Evolutionary conservation across 2,888 invertebrate genomes (phyloP), one percentile per base, ranked within the genome.

Genomic region (Cotesia congregata): DNA sequence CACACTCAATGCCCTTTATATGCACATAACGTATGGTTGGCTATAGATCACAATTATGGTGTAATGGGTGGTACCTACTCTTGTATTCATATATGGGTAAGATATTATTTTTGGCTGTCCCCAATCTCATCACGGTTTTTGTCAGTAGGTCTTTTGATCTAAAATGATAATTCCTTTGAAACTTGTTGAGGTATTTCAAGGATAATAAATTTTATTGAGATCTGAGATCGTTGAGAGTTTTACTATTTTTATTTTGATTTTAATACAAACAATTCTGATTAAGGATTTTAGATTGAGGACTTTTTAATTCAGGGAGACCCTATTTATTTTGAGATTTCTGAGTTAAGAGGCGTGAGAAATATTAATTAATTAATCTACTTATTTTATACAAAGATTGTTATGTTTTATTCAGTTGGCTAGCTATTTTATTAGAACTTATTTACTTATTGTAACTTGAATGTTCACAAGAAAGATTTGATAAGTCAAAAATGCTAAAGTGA

Each of bases 21-120:
- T 30, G 65, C 65, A 38, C 65, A 38, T 65, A 65, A 65, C 65
- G 65, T 65, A 65, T 65, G 38, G 65, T 38, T 20, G 50, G 65
- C 65, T 65, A 65, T 65, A 65, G 65, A 65, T 65, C 65, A 65
- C 65, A 65, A 65, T 65, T 65, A 65, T 38, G 50, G 65, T 38
- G 65, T 65, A 65, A 65, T 65, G 65, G 65, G 20, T 65, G 65
- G 65, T 65, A 30, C 65, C 38, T 30, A 65, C 65, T 65, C 65
- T 65, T 65, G 65, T 65, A 65, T 65, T 65, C 65, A 65, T 65
- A 38, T 50, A 50, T 50, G 50, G 50, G 12, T 50, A 30, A 20
- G 65, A 65, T 65, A 65, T 65, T 38, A 65, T 65, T 65, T 65
- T 20, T 65, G 65, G 65, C 30, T 12, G 38, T 50, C 50, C 50